Percentiles rank a stretch among this genome's conserved stretches.
phyloP scores from a whole-genome alignment of 2,888 invertebrate genomes.

The Spialia ferax region DNA sequence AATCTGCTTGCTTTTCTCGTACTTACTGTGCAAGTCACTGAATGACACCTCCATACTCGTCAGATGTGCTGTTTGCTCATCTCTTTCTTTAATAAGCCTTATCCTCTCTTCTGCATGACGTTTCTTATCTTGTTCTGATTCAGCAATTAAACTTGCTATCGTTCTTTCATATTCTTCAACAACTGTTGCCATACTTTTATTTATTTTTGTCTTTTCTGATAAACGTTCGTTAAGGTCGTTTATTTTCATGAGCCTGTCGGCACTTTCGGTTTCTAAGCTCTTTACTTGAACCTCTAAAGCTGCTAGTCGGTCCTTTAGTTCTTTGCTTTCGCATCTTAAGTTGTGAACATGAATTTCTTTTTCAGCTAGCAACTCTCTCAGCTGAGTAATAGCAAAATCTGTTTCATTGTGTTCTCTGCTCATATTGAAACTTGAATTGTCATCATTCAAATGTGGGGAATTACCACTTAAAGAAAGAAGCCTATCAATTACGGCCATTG shows the following conservation, averaged over 20 bases:
- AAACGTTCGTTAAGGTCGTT: slow-evolving; percentile 72
- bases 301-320: slow-evolving; percentile 76
- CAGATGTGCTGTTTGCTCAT: slow-evolving; percentile 87
- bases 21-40: slow-evolving; percentile 88
- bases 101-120: slow-evolving; percentile 82
- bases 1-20: slow-evolving; percentile 88
- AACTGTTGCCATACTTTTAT: slow-evolving; percentile 88
- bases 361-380: slow-evolving; percentile 84
- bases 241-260: slow-evolving; percentile 67
- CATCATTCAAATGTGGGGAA: slow-evolving; percentile 61
- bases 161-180: slow-evolving; percentile 93
- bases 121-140: slow-evolving; percentile 90
- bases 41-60: slow-evolving; percentile 88
- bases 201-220: slow-evolving; percentile 74
- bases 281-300: slow-evolving; percentile 71
- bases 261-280: slow-evolving; percentile 66
- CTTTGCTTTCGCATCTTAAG: slow-evolving; percentile 79
- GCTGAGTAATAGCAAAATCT: slow-evolving; percentile 67
- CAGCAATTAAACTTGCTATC: slow-evolving; percentile 90
- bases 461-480: slow-evolving; percentile 77
- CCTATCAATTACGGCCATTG: slow-evolving; percentile 83
- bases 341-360: slow-evolving; percentile 84
- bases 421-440: slow-evolving; percentile 56
- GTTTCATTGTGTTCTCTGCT: slow-evolving; percentile 68
- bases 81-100: slow-evolving; percentile 85